phyloP scores from a whole-genome alignment of 2,113 vertebrate genomes.

The Dissostichus mawsoni region DNA sequence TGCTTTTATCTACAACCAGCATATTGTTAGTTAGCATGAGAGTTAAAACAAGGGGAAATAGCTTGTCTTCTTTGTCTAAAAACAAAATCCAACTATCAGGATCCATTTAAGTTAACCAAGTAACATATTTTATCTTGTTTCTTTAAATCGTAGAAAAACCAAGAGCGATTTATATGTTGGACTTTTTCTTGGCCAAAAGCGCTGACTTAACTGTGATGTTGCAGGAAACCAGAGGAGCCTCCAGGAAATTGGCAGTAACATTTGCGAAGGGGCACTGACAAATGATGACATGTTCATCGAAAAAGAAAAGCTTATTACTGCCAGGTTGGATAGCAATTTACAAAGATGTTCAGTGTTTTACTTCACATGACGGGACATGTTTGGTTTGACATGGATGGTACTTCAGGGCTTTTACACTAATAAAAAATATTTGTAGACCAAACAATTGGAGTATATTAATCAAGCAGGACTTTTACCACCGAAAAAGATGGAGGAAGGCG shows the following conservation, averaged over 20 bases:
- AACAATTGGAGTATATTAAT: slow-evolving; percentile 5
- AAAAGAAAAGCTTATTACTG: background rate
- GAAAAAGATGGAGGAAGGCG: slow-evolving; percentile 4
- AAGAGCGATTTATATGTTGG: background rate
- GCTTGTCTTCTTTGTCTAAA: no score
- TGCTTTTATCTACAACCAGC: no score
- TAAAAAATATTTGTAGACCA: background rate
- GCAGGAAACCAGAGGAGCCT: background rate
- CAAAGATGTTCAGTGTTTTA: background rate
- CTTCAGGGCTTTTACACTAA: background rate
- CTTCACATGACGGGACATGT: background rate
- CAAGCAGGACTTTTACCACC: background rate
- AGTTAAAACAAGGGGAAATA: no score
- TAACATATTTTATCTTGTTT: background rate
- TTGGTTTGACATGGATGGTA: background rate
- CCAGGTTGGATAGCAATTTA: background rate
- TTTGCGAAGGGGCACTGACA: background rate
- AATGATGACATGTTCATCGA: background rate
- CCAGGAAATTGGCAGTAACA: background rate
- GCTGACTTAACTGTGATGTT: background rate
- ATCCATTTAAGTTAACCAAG: background rate
- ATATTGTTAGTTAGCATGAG: no score
- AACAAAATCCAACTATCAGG: no score
- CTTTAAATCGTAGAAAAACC: background rate
- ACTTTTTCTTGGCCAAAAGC: background rate